Evolutionary conservation across 2,888 invertebrate species (phyloP).

Genomic region (Pocota personata): DNA sequence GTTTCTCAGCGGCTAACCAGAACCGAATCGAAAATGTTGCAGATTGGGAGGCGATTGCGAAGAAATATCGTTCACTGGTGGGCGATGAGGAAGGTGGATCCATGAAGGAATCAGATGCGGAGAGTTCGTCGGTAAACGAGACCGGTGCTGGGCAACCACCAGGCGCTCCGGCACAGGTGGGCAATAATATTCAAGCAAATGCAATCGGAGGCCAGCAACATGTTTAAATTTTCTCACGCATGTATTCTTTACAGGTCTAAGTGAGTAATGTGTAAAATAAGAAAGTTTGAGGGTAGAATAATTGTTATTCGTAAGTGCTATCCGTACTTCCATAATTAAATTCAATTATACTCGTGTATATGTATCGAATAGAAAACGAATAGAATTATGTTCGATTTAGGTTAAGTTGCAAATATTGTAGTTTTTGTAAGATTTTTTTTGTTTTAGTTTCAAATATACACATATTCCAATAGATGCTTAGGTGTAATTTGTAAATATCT

Average conservation of each 20-base stretch:
- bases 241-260: constrained; percentile 73
- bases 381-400: constrained; percentile 12
- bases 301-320: constrained; percentile 25
- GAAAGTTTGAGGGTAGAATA: neutral
- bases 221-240: constrained; percentile 74
- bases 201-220: constrained; percentile 74
- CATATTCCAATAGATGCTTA: constrained; percentile 3
- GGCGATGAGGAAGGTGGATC: constrained; percentile 85
- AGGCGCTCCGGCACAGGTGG: constrained; percentile 80
- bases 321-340: constrained; percentile 49
- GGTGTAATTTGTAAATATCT: constrained; percentile 19
- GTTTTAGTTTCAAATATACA: constrained; percentile 4
- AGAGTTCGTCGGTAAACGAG: constrained; percentile 81
- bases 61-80: constrained; percentile 92
- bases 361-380: constrained; percentile 13
- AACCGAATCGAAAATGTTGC: constrained; percentile 94
- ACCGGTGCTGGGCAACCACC: constrained; percentile 75
- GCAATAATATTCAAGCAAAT: constrained; percentile 78
- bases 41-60: constrained; percentile 95
- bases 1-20: constrained; percentile 88
- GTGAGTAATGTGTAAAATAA: constrained; percentile 49
- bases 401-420: constrained; percentile 33
- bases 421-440: constrained; percentile 46
- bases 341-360: constrained; percentile 12
- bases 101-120: constrained; percentile 82